Evolutionary conservation across 2,888 invertebrate genomes (phyloP).

Genomic region (Latrodectus elegans): DNA sequence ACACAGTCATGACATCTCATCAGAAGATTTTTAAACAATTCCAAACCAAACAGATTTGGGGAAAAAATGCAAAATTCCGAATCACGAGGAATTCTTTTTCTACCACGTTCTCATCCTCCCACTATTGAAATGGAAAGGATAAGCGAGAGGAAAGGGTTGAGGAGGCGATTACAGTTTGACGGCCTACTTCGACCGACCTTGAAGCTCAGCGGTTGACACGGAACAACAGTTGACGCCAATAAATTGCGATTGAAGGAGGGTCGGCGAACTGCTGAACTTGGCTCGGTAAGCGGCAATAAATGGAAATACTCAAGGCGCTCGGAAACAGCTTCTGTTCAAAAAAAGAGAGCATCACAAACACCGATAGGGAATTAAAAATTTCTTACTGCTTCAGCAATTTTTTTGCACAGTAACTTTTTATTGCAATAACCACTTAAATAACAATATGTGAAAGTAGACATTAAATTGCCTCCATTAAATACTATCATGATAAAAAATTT

Average conservation of each 20-base stretch:
- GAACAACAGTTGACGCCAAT: constrained; percentile 39
- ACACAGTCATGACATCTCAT: no score
- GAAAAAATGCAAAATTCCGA: no score
- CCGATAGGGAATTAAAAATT: no score
- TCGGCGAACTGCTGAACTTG: constrained; percentile 51
- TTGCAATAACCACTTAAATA: no score
- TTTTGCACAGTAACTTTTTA: no score
- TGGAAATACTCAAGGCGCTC: constrained; percentile 36
- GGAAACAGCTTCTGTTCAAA: background rate
- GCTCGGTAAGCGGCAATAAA: constrained; percentile 26
- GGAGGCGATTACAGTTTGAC: constrained; percentile 8
- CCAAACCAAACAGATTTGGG: no score
- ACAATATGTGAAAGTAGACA: no score
- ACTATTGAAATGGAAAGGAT: background rate
- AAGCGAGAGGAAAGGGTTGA: background rate
- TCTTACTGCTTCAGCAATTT: no score
- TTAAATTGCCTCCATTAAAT: no score
- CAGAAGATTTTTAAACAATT: no score
- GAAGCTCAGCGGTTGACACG: constrained; percentile 37
- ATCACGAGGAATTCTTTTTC: no score
- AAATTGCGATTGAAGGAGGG: constrained; percentile 40
- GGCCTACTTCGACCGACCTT: constrained; percentile 48
- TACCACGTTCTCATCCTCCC: background rate
- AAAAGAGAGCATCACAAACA: background rate
- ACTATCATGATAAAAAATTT: no score